Evolutionary conservation across 2,797 vertebrate species (phyloP).

Genomic region (Halcyon chelicuti): DNA sequence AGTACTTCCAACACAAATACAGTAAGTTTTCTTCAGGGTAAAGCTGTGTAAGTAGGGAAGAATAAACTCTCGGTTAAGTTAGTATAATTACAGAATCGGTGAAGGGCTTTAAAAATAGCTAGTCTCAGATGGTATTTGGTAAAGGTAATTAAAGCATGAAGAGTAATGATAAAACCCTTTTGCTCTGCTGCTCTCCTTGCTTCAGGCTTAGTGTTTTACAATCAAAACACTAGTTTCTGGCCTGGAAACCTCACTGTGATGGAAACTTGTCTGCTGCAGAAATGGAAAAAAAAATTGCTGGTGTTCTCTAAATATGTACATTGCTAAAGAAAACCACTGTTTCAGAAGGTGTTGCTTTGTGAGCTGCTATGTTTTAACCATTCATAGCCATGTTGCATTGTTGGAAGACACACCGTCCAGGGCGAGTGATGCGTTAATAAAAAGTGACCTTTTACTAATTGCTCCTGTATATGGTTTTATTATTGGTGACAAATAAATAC

Average conservation of each 20-base stretch:
- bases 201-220: conserved; percentile 45
- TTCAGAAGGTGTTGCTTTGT: neutral
- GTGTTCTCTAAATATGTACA: neutral
- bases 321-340: neutral
- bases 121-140: conserved; percentile 70
- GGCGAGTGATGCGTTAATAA: neutral
- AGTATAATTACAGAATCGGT: conserved; percentile 73
- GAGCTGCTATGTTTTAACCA: neutral
- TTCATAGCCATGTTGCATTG: neutral
- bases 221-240: conserved; percentile 9
- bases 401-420: neutral
- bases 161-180: conserved; percentile 71
- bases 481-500: neutral
- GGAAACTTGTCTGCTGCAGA: neutral
- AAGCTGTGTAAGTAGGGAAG: conserved; percentile 47
- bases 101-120: conserved; percentile 78
- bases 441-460: neutral
- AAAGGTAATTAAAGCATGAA: conserved; percentile 78
- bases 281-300: neutral
- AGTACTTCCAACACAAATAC: neutral
- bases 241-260: conserved; percentile 13
- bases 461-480: neutral
- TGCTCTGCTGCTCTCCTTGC: conserved; percentile 51
- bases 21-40: conserved; percentile 42
- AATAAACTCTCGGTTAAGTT: conserved; percentile 67